Evolutionary conservation across 2,888 invertebrate genomes (phyloP).

Genomic region (Mesoligia furuncula): DNA sequence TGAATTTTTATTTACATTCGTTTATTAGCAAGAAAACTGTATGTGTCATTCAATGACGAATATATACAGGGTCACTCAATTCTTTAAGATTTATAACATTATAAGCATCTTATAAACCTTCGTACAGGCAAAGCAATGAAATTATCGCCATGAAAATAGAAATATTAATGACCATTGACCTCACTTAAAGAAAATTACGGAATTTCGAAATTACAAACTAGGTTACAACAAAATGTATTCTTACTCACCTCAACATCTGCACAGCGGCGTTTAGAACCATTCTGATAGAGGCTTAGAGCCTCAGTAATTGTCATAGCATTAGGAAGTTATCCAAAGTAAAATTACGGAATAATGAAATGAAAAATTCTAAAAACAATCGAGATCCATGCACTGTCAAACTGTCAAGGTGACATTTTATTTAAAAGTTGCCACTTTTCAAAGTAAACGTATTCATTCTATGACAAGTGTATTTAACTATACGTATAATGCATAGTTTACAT

Average conservation of each 20-base stretch:
- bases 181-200: conserved; percentile 28
- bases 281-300: conserved; percentile 89
- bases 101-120: neutral
- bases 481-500: conserved; percentile 1
- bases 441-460: neutral
- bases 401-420: conserved; percentile 61
- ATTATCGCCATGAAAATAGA: conserved; percentile 1
- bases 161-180: conserved; percentile 34
- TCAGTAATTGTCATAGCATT: conserved; percentile 88
- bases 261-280: conserved; percentile 95
- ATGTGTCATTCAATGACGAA: conserved; percentile 58
- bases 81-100: neutral
- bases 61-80: conserved; percentile 30
- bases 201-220: conserved; percentile 57
- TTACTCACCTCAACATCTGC: conserved; percentile 93
- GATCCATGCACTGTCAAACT: conserved; percentile 76
- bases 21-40: conserved; percentile 11
- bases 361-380: conserved; percentile 87
- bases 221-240: conserved; percentile 55
- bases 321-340: conserved; percentile 79
- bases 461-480: neutral
- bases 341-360: conserved; percentile 75
- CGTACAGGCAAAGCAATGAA: neutral
- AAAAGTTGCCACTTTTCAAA: conserved; percentile 40
- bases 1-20: conserved; percentile 5